phyloP scores from a whole-genome alignment of 2,888 invertebrate species.

The Exephanes ischioxanthus region DNA sequence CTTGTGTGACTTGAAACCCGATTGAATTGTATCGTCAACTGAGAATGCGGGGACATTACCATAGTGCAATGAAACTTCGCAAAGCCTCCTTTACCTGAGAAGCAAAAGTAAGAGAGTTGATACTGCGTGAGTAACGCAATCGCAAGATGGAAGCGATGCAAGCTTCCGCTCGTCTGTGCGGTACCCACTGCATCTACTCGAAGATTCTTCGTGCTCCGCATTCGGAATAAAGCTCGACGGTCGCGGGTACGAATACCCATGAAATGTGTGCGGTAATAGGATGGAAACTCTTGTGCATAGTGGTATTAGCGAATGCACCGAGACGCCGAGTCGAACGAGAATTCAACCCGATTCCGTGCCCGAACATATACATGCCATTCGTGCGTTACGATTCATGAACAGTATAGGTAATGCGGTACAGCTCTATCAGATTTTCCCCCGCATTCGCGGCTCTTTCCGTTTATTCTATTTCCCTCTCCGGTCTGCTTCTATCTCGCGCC shows the following conservation, averaged over 20 bases:
- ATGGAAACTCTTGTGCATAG: constrained; percentile 36
- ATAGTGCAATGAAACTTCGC: neutral
- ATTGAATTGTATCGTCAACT: neutral
- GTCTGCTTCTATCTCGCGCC: neutral
- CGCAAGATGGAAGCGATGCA: constrained; percentile 24
- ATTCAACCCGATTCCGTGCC: constrained; percentile 33
- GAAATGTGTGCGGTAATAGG: constrained; percentile 28
- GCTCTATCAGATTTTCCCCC: constrained; percentile 25
- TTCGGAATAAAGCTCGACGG: neutral
- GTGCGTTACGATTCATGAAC: constrained; percentile 39
- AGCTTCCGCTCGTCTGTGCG: constrained; percentile 9
- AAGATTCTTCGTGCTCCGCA: neutral
- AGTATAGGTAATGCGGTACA: constrained; percentile 5
- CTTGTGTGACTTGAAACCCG: neutral
- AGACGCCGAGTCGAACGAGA: constrained; percentile 39
- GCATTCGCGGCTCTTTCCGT: neutral
- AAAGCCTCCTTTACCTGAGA: constrained; percentile 32
- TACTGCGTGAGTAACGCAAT: constrained; percentile 27
- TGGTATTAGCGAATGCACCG: constrained; percentile 48
- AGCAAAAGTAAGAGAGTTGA: constrained; percentile 37
- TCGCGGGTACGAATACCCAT: constrained; percentile 1
- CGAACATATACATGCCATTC: neutral
- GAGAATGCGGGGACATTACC: neutral
- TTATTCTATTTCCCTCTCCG: neutral
- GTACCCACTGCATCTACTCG: neutral